These are phyloP conservation scores for Pentalonia nigronervosa DNA, from an alignment of 1,140 invertebrate genomes.

Conservation along the genomic window DNA sequence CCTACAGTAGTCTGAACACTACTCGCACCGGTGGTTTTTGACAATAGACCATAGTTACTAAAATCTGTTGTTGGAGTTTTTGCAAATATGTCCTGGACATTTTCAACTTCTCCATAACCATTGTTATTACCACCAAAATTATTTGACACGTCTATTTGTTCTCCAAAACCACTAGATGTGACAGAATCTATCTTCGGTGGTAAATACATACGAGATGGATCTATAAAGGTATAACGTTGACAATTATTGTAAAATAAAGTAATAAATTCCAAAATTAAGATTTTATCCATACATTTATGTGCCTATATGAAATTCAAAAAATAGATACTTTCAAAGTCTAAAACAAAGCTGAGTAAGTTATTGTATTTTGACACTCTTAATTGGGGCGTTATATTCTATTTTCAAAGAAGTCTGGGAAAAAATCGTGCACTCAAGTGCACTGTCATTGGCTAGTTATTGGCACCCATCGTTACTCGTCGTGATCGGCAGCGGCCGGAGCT, in stretches of 20 bases:
- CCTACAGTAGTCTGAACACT: neutral
- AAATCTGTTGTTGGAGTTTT: neutral
- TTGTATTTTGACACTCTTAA: neutral
- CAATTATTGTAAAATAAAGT: neutral
- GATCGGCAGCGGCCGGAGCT: too few relatives aligned
- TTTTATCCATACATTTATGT: too few relatives aligned
- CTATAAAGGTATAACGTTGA: neutral
- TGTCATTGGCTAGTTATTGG: too few relatives aligned
- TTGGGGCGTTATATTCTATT: too few relatives aligned
- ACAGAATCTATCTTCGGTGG: neutral
- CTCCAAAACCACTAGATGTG: neutral
- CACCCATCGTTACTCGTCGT: too few relatives aligned
- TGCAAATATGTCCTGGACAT: neutral
- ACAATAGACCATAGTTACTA: neutral
- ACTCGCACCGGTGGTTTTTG: neutral
- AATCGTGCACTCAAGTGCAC: too few relatives aligned
- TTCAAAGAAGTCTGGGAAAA: too few relatives aligned
- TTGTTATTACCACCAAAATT: neutral
- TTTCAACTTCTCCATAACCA: neutral
- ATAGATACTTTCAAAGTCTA: neutral
- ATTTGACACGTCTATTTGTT: neutral
- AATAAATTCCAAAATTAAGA: too few relatives aligned
- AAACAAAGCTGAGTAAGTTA: neutral
- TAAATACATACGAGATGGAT: conserved; percentile 32
- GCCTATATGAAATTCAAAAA: neutral